Conservation (phyloP, 1,140 invertebrate species). For the Atta cephalotes region DNA sequence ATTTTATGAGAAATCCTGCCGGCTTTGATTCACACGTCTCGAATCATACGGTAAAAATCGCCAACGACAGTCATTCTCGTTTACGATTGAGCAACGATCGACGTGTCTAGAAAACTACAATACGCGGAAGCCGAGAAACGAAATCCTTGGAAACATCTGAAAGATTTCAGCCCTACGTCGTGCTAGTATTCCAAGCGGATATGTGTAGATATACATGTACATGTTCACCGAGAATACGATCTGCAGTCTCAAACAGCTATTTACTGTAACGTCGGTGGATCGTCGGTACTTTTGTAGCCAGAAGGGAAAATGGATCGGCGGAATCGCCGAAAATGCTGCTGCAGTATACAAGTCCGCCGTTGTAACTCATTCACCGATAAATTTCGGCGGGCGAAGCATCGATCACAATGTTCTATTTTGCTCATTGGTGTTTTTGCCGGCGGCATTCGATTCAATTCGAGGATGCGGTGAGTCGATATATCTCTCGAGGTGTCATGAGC, state of each 20-base stretch:
- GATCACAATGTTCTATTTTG: conserved; percentile 86
- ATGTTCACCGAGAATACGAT: conserved; percentile 43
- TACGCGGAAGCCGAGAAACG: conserved; percentile 3
- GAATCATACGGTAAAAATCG: not conserved
- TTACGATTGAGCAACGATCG: conserved; percentile 1
- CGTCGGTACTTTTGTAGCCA: conserved; percentile 66
- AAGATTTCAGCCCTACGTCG: conserved; percentile 7
- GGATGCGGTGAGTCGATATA: conserved; percentile 85
- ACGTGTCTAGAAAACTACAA: conserved; percentile 25
- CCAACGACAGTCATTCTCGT: conserved; percentile 17
- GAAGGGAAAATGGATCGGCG: conserved; percentile 70
- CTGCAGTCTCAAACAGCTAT: conserved; percentile 64
- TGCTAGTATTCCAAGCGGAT: not conserved
- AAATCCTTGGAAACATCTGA: conserved; percentile 20
- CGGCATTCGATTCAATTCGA: conserved; percentile 86
- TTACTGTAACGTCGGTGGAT: conserved; percentile 70
- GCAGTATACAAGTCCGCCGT: conserved; percentile 70
- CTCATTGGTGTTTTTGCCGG: conserved; percentile 85
- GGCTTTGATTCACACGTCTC: conserved; percentile 25
- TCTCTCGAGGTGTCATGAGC: conserved; percentile 85
- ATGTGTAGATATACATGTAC: not conserved
- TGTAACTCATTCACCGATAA: conserved; percentile 85
- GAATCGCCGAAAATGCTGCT: conserved; percentile 63
- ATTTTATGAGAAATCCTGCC: not conserved
- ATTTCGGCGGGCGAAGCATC: conserved; percentile 83